Base-by-base conservation (phyloP, 2,888 invertebrate species). In the Xestia sexstrigata region DNA sequence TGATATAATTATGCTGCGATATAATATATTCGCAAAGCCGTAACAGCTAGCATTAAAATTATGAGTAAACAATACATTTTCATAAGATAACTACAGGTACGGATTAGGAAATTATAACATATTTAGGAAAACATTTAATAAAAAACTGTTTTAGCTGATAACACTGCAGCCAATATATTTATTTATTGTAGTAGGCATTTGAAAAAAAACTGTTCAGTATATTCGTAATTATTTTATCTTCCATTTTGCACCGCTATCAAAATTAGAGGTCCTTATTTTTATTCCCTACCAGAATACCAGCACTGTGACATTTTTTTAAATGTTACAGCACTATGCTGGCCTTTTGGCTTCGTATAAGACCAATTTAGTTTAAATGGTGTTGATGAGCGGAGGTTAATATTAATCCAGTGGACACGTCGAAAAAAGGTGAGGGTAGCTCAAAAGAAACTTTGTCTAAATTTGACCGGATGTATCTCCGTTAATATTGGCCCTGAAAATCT, bases 1-100 rank as follows among this genome's bases (percentile, higher is more conserved):
- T 90, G 85, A 90, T 91, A 90, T n/a, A 35, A 2, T 2, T 90
- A 90, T 45, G 76, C 74, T 68, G 79, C 69, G 67, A 78, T 77
- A 77, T 62, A 73, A 78, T 74, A 79, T 73, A 77, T 84, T 77
- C 60, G 81, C 73, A 84, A 88, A 90, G 84, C 86, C 86, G 84
- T 87, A 86, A 23, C 23, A 74, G 58, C 62, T 79, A 75, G 67
- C 60, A 74, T 78, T 78, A 81, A 39, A 62, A 65, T 20, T 83
- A 87, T 68, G 71, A 78, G 69, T 79, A 80, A 83, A 81, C 20
- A 76, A 70, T 81, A 83, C 62, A 78, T 75, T 80, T 81, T 87
- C 84, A 86, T 88, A 84, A 84, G 87, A 84, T 63, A 79, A 74
- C 55, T 85, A 82, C 79, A 80, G 78, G 85, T 82, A 85, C 83